Evolutionary conservation across 2,888 invertebrate genomes (phyloP).

Genomic region (Acanthosepion esculentum): DNA sequence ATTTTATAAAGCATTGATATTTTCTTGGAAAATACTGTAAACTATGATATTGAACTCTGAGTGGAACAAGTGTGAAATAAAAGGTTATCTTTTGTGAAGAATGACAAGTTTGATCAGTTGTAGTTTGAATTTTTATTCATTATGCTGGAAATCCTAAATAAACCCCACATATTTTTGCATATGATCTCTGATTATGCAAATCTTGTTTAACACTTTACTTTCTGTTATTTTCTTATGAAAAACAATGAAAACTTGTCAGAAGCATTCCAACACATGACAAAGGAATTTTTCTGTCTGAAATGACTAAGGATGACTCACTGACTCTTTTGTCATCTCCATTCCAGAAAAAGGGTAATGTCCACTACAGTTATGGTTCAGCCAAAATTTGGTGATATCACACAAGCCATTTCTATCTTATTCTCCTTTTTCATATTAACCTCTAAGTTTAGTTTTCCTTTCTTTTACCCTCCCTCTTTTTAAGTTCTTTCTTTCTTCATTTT

Average conservation of each 20-base stretch:
- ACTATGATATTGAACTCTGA: neutral
- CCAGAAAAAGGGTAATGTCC: neutral
- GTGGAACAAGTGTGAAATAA: neutral
- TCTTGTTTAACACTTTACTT: neutral
- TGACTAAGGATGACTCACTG: slow-evolving; percentile 21
- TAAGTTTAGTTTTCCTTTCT: neutral
- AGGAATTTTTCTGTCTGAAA: neutral
- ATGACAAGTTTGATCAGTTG: neutral
- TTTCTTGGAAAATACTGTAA: no score
- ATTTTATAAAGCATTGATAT: no score
- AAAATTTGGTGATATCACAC: neutral
- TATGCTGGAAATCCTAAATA: neutral
- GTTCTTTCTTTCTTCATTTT: neutral
- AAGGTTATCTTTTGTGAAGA: neutral
- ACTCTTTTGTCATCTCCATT: neutral
- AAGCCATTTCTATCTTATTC: neutral
- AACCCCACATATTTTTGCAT: neutral
- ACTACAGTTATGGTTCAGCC: neutral
- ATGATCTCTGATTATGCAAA: neutral
- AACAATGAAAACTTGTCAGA: neutral
- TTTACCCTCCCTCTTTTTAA: neutral
- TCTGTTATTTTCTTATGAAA: neutral
- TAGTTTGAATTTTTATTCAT: no score
- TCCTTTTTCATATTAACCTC: no score
- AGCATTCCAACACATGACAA: slow-evolving; percentile 1